phyloP scores from a whole-genome alignment of 2,113 vertebrate genomes.

The Chaetodon trifascialis region DNA sequence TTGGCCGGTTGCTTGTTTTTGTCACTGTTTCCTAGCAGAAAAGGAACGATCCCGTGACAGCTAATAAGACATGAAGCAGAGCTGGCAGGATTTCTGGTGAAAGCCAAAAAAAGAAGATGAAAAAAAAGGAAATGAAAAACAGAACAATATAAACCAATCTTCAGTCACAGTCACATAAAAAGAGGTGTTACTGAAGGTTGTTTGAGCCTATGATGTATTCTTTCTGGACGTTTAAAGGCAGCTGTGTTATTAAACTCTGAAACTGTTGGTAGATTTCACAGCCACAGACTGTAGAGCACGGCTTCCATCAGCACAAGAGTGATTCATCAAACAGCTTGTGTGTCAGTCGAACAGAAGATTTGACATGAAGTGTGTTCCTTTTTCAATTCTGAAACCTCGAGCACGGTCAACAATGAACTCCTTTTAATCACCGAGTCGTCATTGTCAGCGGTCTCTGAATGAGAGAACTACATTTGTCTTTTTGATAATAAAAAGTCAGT shows the following conservation, averaged over 20 bases:
- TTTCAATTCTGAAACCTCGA: background rate
- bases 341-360: background rate
- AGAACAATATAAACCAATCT: too few species aligned
- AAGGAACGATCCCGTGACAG: background rate
- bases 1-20: slow-evolving; percentile 60
- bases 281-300: too few species aligned
- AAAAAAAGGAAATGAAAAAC: background rate
- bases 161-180: background rate
- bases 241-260: too few species aligned
- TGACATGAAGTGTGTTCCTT: background rate
- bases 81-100: background rate
- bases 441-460: background rate
- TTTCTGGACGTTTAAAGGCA: too few species aligned
- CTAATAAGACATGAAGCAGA: background rate
- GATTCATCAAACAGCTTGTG: background rate
- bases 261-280: too few species aligned
- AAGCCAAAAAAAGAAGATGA: background rate
- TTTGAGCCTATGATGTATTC: too few species aligned
- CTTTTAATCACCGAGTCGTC: background rate
- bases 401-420: too few species aligned
- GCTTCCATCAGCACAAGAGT: too few species aligned
- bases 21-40: slow-evolving; percentile 44
- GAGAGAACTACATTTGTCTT: background rate
- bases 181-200: too few species aligned
- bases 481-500: background rate